Conservation (phyloP, 2,888 invertebrate species). For the Ormyrus rosae region DNA sequence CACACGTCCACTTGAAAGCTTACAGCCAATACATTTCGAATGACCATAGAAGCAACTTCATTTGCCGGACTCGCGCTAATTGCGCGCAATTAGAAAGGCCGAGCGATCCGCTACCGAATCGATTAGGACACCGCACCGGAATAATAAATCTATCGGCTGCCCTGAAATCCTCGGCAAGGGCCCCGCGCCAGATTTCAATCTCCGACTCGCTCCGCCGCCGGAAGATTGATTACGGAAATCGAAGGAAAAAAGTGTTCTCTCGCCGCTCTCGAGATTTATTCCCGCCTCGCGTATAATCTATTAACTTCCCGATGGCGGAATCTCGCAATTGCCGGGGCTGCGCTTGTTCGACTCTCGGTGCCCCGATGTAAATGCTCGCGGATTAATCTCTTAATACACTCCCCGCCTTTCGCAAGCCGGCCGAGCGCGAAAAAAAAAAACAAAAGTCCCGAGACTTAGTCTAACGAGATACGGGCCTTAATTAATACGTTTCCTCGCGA, state of each 20-base stretch:
- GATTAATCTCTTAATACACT: constrained; percentile 45
- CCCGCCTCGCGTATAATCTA: constrained; percentile 26
- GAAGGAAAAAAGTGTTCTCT: constrained; percentile 20
- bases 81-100: constrained; percentile 44
- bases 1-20: background rate
- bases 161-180: background rate
- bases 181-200: constrained; percentile 24
- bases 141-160: constrained; percentile 44
- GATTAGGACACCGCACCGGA: constrained; percentile 34
- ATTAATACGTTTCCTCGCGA: constrained; percentile 28
- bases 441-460: background rate
- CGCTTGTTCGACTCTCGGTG: constrained; percentile 17
- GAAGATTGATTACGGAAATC: constrained; percentile 46
- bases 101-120: constrained; percentile 38
- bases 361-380: constrained; percentile 16
- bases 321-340: background rate
- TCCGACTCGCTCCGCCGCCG: constrained; percentile 10
- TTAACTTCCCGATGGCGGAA: constrained; percentile 35
- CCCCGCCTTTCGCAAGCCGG: background rate
- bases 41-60: constrained; percentile 42
- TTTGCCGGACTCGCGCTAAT: constrained; percentile 37
- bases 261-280: constrained; percentile 38
- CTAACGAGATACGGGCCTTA: constrained; percentile 19
- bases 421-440: background rate
- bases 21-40: constrained; percentile 25